Evolutionary conservation across 2,888 invertebrate genomes (phyloP), one percentile per base, ranked within the genome.

Genomic region (Argyra leucocephala): DNA sequence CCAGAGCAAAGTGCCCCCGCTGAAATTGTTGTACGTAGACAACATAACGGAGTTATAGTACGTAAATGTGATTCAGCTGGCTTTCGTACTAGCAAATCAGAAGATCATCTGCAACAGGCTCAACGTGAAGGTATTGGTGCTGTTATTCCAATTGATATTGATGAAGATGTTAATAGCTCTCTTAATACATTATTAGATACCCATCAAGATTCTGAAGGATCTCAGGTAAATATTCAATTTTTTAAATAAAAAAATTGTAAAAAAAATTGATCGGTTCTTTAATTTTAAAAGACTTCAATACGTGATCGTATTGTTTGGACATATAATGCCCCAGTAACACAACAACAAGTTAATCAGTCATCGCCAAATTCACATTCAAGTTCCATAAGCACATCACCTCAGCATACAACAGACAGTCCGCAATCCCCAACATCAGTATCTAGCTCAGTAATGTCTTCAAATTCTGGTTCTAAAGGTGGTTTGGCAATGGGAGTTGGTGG

Each of bases 111-210:
- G 69, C 92, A 93, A 81, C 85, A 86, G 69, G 74, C 79, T 68
- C 81, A 80, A 70, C 77, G 80, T 65, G 80, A 80, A 70, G 80
- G 80, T 72, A 86, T 93, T 80, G 90, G 90, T 74, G 88, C 92
- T 69, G 92, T 93, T 70, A 78, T 80, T 73, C 91, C 91, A 71
- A 92, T 93, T 74, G 94, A 95, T 74, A 89, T 94, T 76, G 95
- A 93, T 77, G 95, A 95, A 79, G 93, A 93, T 78, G 88, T 93
- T 75, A 93, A 94, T 75, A 93, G 94, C 77, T 95, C 95, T 69
- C 83, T 96, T 68, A 94, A 96, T 81, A 93, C 93, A 68, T 82
- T 95, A 67, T 82, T 94, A 70, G 93, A 93, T 82, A 92, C 91
- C 63, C 82, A 88, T 71, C 83, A 82, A 67, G 85, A 84, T 73